phyloP scores from a whole-genome alignment of 2,797 vertebrate genomes.

The Streptopelia turtur region DNA sequence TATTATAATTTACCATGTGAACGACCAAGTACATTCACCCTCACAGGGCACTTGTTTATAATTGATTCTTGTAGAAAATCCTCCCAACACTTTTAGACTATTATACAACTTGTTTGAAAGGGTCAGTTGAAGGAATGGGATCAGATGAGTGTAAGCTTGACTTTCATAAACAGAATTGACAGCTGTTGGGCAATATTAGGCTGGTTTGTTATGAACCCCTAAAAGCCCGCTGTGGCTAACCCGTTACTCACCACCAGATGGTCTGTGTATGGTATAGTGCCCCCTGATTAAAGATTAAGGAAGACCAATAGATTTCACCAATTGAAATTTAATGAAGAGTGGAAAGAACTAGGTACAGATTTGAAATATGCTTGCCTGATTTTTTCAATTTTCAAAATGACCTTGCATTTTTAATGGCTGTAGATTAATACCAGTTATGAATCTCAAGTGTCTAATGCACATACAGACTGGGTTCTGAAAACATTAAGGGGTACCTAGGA shows the following conservation, averaged over 20 bases:
- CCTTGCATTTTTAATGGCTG: conserved; percentile 18
- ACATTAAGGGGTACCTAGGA: neutral
- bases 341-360: neutral
- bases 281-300: neutral
- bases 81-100: neutral
- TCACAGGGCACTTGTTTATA: neutral
- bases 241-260: conserved; percentile 1
- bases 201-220: neutral
- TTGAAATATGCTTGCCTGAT: neutral
- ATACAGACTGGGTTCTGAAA: neutral
- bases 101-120: neutral
- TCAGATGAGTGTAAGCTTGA: neutral
- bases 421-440: conserved; percentile 12
- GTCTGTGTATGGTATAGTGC: neutral
- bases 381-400: neutral
- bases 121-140: neutral
- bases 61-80: neutral
- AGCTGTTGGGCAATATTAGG: neutral
- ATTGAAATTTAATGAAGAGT: conserved; percentile 38
- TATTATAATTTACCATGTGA: neutral
- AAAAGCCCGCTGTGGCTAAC: neutral
- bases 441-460: neutral
- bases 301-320: neutral
- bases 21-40: neutral
- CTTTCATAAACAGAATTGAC: neutral